Evolutionary conservation across 2,888 invertebrate genomes (phyloP).

Genomic region (Petrolisthes cinctipes): DNA sequence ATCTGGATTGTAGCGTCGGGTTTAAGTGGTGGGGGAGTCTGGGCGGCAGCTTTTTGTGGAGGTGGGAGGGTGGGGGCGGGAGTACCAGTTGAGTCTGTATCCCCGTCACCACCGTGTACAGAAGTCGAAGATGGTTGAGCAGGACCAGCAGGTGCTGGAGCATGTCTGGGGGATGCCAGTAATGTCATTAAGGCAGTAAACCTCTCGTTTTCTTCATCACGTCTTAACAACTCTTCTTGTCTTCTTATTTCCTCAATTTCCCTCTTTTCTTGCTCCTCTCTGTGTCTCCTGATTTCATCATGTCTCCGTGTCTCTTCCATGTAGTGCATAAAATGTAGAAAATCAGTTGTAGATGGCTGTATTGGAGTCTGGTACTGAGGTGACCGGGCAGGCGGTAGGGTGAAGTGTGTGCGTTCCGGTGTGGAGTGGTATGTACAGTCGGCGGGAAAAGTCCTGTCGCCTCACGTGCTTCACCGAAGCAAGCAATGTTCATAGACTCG

Average conservation of each 20-base stretch:
- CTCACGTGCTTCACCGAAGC: no score
- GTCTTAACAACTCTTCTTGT: not conserved
- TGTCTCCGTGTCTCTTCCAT: no score
- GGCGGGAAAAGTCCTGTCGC: no score
- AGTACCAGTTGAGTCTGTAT: no score
- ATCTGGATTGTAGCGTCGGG: not conserved
- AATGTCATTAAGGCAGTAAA: not conserved
- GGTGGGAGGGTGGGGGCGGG: not conserved
- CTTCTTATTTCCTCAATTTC: not conserved
- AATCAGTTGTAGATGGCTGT: no score
- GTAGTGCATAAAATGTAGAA: no score
- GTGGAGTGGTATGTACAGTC: no score
- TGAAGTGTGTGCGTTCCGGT: no score
- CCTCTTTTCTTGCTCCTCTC: not conserved
- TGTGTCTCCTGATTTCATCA: not conserved
- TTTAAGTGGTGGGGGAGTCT: not conserved
- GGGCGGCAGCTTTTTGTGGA: not conserved
- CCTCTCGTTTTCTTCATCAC: not conserved
- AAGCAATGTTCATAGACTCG: no score
- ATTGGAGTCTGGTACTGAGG: no score
- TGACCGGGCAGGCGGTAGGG: no score
- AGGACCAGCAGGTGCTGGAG: not conserved
- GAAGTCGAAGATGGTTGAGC: not conserved
- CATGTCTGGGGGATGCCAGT: not conserved
- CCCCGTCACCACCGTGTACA: no score